Evolutionary conservation across 2,888 invertebrate genomes (phyloP).

Genomic region (Pycnomerus fuliginosus): DNA sequence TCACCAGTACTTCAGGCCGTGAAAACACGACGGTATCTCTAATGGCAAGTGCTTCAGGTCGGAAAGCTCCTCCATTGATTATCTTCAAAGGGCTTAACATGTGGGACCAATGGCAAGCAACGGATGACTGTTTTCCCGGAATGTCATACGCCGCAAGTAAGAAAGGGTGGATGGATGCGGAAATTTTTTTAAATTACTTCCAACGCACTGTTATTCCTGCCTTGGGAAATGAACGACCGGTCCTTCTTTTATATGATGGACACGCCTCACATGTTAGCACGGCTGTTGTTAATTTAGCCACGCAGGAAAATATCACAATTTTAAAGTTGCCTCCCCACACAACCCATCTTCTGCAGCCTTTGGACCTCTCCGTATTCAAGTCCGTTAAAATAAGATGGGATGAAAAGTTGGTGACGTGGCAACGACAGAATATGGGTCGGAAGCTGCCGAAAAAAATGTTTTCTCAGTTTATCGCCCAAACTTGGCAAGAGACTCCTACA

Average conservation of each 20-base stretch:
- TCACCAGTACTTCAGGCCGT: neutral
- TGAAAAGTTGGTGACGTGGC: neutral
- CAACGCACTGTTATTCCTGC: no score
- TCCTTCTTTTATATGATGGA: neutral
- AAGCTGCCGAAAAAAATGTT: neutral
- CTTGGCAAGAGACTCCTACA: neutral
- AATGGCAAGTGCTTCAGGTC: neutral
- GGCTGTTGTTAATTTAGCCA: neutral
- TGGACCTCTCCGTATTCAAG: neutral
- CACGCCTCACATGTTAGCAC: neutral
- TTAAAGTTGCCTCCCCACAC: neutral
- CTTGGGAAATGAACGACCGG: neutral
- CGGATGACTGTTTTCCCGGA: no score
- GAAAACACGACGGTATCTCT: neutral
- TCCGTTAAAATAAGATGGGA: neutral
- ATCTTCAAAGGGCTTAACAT: neutral
- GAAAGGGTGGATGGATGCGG: neutral
- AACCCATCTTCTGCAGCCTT: neutral
- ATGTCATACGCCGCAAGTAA: no score
- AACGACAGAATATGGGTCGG: neutral
- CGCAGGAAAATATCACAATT: neutral
- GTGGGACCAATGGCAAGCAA: neutral
- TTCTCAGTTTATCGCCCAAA: neutral
- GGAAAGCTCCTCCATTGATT: neutral
- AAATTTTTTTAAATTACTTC: neutral